A percentile compares a stretch with the other conserved stretches of the same genome.
phyloP scores from a whole-genome alignment of 2,888 invertebrate species.

The Sinhomidia bicolor region DNA sequence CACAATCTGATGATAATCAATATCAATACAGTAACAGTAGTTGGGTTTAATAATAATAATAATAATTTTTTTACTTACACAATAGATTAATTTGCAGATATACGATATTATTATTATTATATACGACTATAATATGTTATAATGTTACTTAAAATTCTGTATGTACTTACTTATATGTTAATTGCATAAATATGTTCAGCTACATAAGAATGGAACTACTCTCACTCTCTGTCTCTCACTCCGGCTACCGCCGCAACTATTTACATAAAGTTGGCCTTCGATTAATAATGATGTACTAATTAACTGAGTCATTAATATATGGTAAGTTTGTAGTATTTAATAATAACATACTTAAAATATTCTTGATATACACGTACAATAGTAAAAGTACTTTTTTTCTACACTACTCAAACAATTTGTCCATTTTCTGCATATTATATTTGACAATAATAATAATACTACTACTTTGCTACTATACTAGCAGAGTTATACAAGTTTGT shows the following conservation, averaged over 20 bases:
- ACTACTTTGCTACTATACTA: neutral
- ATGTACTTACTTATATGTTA: neutral
- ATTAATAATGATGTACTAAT: constrained; percentile 46
- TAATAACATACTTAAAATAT: constrained; percentile 18
- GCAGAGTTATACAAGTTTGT: neutral
- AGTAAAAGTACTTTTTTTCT: neutral
- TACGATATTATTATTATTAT: too few species aligned
- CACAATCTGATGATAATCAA: neutral
- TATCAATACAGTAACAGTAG: neutral
- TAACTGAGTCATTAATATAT: constrained; percentile 37
- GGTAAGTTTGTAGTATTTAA: constrained; percentile 17
- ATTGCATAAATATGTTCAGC: constrained; percentile 59
- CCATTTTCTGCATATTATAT: neutral
- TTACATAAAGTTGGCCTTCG: constrained; percentile 66
- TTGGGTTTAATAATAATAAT: too few species aligned
- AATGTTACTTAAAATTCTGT: constrained; percentile 3
- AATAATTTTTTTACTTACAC: neutral
- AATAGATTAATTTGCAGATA: constrained; percentile 12
- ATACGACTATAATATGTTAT: neutral
- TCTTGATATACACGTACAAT: constrained; percentile 6
- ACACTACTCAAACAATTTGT: neutral
- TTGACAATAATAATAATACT: too few species aligned
- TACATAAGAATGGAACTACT: constrained; percentile 73
- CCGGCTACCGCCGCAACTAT: constrained; percentile 72
- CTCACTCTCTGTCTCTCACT: constrained; percentile 78